These are phyloP conservation scores for Lycocerus yunnanus DNA, from an alignment of 2,888 invertebrate species.

Conservation along the genomic window DNA sequence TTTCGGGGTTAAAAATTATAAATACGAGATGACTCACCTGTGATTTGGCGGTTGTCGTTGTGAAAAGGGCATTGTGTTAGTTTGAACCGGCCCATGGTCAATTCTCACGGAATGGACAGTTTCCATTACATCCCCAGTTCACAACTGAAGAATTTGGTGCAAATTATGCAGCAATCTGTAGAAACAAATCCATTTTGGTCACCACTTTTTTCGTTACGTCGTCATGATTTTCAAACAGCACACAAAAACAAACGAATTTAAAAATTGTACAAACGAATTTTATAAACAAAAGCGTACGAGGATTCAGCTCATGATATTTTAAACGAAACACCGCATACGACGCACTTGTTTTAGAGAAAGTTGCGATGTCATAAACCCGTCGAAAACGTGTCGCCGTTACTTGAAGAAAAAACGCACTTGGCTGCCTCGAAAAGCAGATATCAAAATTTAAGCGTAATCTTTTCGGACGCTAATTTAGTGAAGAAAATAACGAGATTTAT, in stretches of 20 bases:
- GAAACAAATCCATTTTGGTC: conserved; percentile 20
- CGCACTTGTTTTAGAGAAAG: conserved; percentile 22
- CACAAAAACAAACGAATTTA: not conserved
- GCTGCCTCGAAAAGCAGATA: not conserved
- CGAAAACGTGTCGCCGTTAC: conserved; percentile 8
- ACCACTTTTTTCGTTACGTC: conserved; percentile 3
- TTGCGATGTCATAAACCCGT: conserved; percentile 13
- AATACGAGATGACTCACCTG: conserved; percentile 44
- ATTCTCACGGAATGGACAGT: conserved; percentile 55
- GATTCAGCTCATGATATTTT: conserved; percentile 2
- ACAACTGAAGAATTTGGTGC: conserved; percentile 37
- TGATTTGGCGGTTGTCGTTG: conserved; percentile 55
- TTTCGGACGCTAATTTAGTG: conserved; percentile 1
- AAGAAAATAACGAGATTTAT: conserved; percentile 2
- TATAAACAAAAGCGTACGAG: not conserved
- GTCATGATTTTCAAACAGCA: not conserved
- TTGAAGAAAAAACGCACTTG: not conserved
- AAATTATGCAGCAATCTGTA: conserved; percentile 18
- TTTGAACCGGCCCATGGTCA: conserved; percentile 56
- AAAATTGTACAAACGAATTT: not conserved
- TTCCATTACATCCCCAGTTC: conserved; percentile 49
- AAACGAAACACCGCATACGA: conserved; percentile 5
- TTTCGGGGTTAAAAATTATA: not conserved
- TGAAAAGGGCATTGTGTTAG: conserved; percentile 56
- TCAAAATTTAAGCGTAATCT: conserved; percentile 4